These are phyloP conservation scores for Phalanger gymnotis DNA, from an alignment of 2,797 vertebrate species.

Conservation along the genomic window DNA sequence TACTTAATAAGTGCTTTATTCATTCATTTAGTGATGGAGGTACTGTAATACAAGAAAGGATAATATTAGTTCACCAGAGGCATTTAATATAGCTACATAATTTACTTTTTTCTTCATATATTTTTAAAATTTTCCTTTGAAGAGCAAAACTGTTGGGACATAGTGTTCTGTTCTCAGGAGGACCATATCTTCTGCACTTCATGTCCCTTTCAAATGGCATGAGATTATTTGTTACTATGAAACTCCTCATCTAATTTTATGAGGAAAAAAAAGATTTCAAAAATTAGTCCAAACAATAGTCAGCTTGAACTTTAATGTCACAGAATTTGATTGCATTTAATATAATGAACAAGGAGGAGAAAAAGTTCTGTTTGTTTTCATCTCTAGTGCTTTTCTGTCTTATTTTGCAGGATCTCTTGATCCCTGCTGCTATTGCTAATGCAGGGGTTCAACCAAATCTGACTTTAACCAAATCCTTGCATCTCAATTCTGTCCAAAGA, in stretches of 20 bases:
- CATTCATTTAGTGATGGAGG: neutral
- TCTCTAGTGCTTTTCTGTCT: slow-evolving; percentile 31
- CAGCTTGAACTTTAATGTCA: slow-evolving; percentile 3
- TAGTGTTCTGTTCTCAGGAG: neutral
- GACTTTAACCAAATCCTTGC: slow-evolving; percentile 52
- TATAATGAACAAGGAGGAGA: neutral
- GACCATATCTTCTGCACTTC: neutral
- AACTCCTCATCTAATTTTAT: slow-evolving; percentile 21
- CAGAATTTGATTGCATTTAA: slow-evolving; percentile 28
- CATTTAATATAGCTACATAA: neutral
- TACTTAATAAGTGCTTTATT: neutral
- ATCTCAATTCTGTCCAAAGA: neutral
- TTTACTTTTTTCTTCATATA: neutral
- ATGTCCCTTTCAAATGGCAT: neutral
- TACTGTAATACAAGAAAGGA: neutral
- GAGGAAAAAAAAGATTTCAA: slow-evolving; percentile 27
- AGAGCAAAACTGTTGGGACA: neutral
- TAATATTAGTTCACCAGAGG: neutral
- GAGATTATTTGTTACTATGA: slow-evolving; percentile 24
- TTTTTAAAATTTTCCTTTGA: neutral
- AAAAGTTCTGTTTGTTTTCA: slow-evolving; percentile 18
- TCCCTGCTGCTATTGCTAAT: slow-evolving; percentile 27
- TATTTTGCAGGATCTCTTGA: slow-evolving; percentile 30
- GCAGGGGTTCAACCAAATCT: slow-evolving; percentile 46
- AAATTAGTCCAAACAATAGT: slow-evolving; percentile 25